These are phyloP conservation scores for Lapara coniferarum DNA, from an alignment of 2,888 invertebrate species.

Conservation along the genomic window DNA sequence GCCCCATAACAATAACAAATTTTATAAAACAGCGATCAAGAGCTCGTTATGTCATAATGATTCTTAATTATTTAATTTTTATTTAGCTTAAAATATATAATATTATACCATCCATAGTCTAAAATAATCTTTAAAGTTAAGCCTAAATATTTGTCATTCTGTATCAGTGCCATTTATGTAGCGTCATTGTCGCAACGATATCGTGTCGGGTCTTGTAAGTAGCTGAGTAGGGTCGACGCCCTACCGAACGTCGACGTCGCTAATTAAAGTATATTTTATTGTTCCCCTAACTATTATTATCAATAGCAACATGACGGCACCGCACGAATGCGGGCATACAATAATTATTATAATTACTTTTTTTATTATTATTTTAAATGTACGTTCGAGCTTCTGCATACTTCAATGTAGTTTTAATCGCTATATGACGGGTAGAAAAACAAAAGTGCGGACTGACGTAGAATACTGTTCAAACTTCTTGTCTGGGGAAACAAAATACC, in stretches of 20 bases:
- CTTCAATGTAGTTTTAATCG: slow-evolving; percentile 19
- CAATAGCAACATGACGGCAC: slow-evolving; percentile 66
- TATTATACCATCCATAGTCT: neutral
- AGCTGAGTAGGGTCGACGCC: slow-evolving; percentile 46
- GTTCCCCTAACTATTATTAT: slow-evolving; percentile 75
- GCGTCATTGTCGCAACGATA: slow-evolving; percentile 39
- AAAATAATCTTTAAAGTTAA: neutral
- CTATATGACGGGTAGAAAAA: neutral
- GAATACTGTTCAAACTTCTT: too few species aligned
- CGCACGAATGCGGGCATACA: slow-evolving; percentile 76
- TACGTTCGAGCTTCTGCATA: slow-evolving; percentile 36
- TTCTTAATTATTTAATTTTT: neutral
- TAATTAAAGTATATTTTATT: slow-evolving; percentile 83
- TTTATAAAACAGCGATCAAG: neutral
- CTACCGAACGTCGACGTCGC: slow-evolving; percentile 52
- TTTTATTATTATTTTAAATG: slow-evolving; percentile 66
- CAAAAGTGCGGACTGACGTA: too few species aligned
- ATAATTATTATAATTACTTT: slow-evolving; percentile 81
- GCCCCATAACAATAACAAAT: neutral
- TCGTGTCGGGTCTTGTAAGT: slow-evolving; percentile 46
- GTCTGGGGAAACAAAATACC: too few species aligned
- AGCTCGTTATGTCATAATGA: neutral
- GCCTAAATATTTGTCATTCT: neutral
- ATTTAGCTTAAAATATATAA: neutral
- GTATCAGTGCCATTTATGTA: slow-evolving; percentile 20